Percentiles rank a stretch among this genome's conserved stretches.
Conservation (phyloP, 2,797 vertebrate genomes). For the Percopsis omiscomaycus region DNA sequence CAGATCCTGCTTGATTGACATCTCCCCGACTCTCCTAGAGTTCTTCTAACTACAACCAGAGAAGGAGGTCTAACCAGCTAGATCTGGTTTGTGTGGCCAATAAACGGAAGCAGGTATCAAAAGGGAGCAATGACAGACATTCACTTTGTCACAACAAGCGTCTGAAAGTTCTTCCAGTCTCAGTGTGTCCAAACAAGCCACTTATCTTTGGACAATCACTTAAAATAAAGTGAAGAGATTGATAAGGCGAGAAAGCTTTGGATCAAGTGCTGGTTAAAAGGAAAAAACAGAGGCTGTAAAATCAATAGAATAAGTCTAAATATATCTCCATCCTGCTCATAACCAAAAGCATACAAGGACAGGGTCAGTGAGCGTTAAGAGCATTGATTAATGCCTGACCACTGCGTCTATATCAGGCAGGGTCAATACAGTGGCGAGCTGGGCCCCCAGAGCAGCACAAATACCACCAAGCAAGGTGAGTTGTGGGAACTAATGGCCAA, state of each 20-base stretch:
- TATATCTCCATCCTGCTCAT: slow-evolving; percentile 33
- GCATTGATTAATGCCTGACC: slow-evolving; percentile 53
- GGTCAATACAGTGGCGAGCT: slow-evolving; percentile 30
- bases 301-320: slow-evolving; percentile 54
- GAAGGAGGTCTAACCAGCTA: no score
- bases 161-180: no score
- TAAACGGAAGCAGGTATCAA: no score
- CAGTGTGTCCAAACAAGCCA: no score
- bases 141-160: no score
- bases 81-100: no score
- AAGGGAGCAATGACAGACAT: no score
- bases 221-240: no score
- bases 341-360: slow-evolving; percentile 35
- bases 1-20: no score
- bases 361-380: slow-evolving; percentile 60
- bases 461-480: background rate
- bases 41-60: no score
- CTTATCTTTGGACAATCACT: no score
- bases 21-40: no score
- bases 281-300: slow-evolving; percentile 22
- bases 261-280: slow-evolving; percentile 4
- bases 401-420: slow-evolving; percentile 22
- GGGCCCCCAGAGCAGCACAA: background rate
- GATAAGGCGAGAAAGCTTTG: background rate
- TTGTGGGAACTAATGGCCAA: background rate